Percentiles rank a stretch among this genome's conserved stretches.
phyloP scores from a whole-genome alignment of 2,888 invertebrate genomes.

The Diabrotica balteata region DNA sequence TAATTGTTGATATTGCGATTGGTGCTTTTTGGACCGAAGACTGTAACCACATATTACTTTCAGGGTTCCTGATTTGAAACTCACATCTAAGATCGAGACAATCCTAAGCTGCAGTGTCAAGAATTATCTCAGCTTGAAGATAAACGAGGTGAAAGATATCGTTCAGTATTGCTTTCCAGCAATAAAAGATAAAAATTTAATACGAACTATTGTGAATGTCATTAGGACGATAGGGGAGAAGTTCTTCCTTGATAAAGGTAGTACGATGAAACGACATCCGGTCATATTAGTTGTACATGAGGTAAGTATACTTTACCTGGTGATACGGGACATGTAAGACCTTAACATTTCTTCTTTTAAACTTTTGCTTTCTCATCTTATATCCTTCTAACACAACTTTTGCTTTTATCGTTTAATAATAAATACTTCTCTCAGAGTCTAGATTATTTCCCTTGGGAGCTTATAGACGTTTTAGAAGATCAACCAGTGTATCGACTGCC shows the following conservation, averaged over 20 bases:
- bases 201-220: constrained; percentile 57
- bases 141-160: constrained; percentile 58
- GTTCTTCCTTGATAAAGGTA: constrained; percentile 56
- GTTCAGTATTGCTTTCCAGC: constrained; percentile 55
- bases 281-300: constrained; percentile 75
- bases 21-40: too few relatives aligned
- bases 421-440: constrained; percentile 64
- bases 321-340: too few relatives aligned
- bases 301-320: constrained; percentile 57
- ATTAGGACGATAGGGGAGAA: constrained; percentile 60
- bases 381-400: too few relatives aligned
- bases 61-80: constrained; percentile 33
- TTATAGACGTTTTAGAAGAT: constrained; percentile 68
- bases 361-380: too few relatives aligned
- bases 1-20: too few relatives aligned
- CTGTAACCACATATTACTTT: constrained; percentile 11
- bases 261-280: constrained; percentile 63
- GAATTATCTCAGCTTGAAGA: constrained; percentile 54
- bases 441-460: constrained; percentile 83
- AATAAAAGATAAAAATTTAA: constrained; percentile 57
- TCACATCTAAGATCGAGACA: constrained; percentile 52
- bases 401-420: too few relatives aligned
- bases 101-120: constrained; percentile 60
- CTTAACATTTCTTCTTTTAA: too few relatives aligned
- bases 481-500: constrained; percentile 79